Evolutionary conservation across 1,140 invertebrate genomes (phyloP).

Genomic region (Luehdorfia chinensis): DNA sequence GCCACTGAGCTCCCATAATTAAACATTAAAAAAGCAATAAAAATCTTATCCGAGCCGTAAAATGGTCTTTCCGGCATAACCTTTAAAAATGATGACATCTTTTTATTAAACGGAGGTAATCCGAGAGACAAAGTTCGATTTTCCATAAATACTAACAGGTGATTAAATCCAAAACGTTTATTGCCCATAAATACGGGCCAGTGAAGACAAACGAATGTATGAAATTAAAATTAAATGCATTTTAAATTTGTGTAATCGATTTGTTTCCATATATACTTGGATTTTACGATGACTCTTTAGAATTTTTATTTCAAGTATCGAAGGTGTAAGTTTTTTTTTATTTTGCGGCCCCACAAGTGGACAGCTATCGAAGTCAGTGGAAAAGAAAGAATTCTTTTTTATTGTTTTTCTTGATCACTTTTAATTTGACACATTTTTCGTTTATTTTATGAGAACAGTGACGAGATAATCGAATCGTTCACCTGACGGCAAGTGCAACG

Average conservation of each 20-base stretch:
- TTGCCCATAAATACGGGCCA: conserved; percentile 11
- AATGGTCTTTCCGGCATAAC: conserved; percentile 1
- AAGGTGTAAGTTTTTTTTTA: background rate
- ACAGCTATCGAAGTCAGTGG: too few relatives aligned
- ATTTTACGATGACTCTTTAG: conserved; percentile 9
- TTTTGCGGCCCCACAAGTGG: background rate
- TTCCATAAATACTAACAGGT: conserved; percentile 9
- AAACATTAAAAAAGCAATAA: too few relatives aligned
- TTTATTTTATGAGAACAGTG: too few relatives aligned
- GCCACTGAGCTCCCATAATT: too few relatives aligned
- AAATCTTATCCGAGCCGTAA: conserved; percentile 3
- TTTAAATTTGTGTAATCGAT: conserved; percentile 17
- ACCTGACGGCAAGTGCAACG: too few relatives aligned
- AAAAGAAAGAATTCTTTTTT: too few relatives aligned
- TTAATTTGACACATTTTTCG: too few relatives aligned
- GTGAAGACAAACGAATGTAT: conserved; percentile 16
- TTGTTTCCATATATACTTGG: conserved; percentile 14
- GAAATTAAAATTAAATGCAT: conserved; percentile 19
- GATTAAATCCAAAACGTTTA: conserved; percentile 12
- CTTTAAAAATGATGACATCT: conserved; percentile 7
- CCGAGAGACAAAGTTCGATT: conserved; percentile 13
- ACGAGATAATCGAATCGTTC: too few relatives aligned
- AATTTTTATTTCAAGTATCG: conserved; percentile 4
- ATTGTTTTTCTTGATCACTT: too few relatives aligned
- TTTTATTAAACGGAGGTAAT: conserved; percentile 16